Conservation (phyloP, 2,888 invertebrate genomes). For the Lithophane semibrunnea region DNA sequence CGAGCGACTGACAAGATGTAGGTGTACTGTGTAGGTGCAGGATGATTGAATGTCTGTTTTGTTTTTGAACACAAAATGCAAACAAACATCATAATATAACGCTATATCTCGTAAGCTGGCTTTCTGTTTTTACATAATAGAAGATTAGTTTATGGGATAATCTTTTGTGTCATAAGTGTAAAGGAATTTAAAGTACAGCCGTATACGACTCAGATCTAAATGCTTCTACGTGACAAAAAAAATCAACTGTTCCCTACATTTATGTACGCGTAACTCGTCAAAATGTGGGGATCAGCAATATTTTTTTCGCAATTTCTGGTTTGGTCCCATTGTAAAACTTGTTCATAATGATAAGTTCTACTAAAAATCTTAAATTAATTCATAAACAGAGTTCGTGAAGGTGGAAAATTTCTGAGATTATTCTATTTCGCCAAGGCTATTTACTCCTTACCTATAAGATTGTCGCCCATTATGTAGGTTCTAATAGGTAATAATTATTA, state of each 20-base stretch:
- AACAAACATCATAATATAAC: background rate
- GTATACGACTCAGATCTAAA: no score
- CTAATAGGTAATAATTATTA: slow-evolving; percentile 45
- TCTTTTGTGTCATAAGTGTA: no score
- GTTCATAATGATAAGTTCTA: no score
- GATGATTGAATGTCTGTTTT: slow-evolving; percentile 26
- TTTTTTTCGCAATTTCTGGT: no score
- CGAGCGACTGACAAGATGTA: slow-evolving; percentile 20
- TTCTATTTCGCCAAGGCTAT: slow-evolving; percentile 14
- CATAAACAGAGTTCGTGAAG: background rate
- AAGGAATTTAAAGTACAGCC: no score
- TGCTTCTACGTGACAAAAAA: no score
- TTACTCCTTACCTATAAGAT: slow-evolving; percentile 13
- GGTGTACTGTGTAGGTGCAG: slow-evolving; percentile 44
- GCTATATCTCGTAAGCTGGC: background rate
- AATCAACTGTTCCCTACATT: no score
- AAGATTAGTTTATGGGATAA: background rate
- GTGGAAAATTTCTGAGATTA: background rate
- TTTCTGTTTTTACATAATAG: background rate
- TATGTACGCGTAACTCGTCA: no score
- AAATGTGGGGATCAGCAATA: no score
- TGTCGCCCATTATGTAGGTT: slow-evolving; percentile 18
- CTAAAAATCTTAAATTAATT: no score
- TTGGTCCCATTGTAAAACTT: no score
- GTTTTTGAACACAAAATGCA: slow-evolving; percentile 24